Percentiles rank a stretch among this genome's conserved stretches.
phyloP scores from a whole-genome alignment of 2,888 invertebrate genomes.

The Helobdella robusta region DNA sequence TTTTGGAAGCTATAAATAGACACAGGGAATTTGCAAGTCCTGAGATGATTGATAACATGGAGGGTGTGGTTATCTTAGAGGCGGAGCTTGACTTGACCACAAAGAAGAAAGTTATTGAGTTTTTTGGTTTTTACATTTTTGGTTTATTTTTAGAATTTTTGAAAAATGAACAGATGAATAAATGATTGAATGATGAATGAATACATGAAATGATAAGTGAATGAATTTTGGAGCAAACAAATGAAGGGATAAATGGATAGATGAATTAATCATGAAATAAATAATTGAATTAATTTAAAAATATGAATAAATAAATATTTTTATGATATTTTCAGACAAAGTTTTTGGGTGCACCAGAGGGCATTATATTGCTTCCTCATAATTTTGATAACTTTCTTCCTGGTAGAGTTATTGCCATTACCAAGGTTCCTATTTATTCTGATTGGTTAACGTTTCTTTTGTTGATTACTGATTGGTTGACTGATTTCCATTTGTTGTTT shows the following conservation, averaged over 20 bases:
- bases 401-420: conserved; percentile 40
- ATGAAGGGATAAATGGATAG: no score
- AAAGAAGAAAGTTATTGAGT: conserved; percentile 41
- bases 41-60: conserved; percentile 40
- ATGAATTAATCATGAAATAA: no score
- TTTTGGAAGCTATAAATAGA: conserved; percentile 38
- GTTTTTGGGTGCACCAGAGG: conserved; percentile 38
- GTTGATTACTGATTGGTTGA: not conserved
- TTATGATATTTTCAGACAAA: conserved; percentile 41
- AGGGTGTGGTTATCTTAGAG: conserved; percentile 39
- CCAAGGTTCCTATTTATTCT: conserved; percentile 38
- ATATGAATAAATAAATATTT: not conserved
- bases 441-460: not conserved
- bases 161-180: no score
- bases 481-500: not conserved
- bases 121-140: no score
- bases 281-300: not conserved
- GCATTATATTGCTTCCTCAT: conserved; percentile 40
- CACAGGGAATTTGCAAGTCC: conserved; percentile 43
- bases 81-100: conserved; percentile 40
- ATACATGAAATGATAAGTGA: no score
- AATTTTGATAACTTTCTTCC: conserved; percentile 38
- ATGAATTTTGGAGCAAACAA: no score
- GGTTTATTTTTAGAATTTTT: no score
- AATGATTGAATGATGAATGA: no score